A percentile compares a stretch with the other conserved stretches of the same genome.
Evolutionary conservation across 2,113 vertebrate species (phyloP).

Genomic region (Lonchura striata): DNA sequence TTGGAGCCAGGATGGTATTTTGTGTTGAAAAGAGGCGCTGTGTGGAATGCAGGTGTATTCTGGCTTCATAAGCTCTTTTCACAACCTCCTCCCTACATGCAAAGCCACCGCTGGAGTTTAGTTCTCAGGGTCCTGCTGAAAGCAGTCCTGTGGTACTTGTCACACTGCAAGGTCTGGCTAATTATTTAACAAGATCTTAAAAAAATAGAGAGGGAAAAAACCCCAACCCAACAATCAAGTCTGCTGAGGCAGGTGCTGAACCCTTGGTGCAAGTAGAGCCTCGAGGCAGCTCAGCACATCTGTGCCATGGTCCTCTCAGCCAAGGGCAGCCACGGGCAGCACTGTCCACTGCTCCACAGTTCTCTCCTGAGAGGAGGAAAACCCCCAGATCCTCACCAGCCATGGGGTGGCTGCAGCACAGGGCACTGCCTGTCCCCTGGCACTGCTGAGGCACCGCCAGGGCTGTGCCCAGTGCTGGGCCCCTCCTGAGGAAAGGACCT

Average conservation of each 20-base stretch:
- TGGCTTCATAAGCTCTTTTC: neutral
- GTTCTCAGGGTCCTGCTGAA: neutral
- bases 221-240: fast-evolving
- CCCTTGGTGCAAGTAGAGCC: neutral
- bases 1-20: neutral
- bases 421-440: neutral
- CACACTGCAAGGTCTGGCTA: too few species aligned
- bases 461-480: fast-evolving
- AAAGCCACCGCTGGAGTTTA: neutral
- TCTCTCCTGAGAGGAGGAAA: neutral
- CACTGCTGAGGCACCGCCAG: neutral
- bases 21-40: neutral
- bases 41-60: neutral
- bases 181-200: neutral
- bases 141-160: fast-evolving
- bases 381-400: neutral
- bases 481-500: too few species aligned
- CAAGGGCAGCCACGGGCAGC: neutral
- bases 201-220: neutral
- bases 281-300: neutral
- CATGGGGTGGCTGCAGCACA: neutral
- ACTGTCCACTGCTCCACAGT: neutral
- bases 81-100: neutral
- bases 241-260: neutral
- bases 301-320: neutral